phyloP scores from a whole-genome alignment of 2,113 vertebrate genomes.

The Engystomops pustulosus region DNA sequence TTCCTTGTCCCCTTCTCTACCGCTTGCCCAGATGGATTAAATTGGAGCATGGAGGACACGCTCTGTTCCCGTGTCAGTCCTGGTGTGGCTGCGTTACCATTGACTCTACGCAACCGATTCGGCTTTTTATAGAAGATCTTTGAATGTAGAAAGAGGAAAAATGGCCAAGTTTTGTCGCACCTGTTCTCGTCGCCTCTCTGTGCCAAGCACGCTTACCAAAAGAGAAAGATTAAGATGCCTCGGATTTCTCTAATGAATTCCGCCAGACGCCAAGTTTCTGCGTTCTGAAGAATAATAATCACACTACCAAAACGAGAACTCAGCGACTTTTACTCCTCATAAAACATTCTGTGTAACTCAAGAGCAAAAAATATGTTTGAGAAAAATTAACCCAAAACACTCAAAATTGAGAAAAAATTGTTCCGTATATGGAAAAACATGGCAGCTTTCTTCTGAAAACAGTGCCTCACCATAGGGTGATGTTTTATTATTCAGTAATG shows the following conservation, averaged over 20 bases:
- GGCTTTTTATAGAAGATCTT: background rate
- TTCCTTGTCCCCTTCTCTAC: slow-evolving; percentile 12
- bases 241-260: slow-evolving; percentile 22
- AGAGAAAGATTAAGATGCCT: background rate
- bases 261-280: background rate
- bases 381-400: background rate
- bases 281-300: slow-evolving; percentile 12
- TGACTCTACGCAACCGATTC: background rate
- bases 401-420: background rate
- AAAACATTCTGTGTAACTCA: slow-evolving; percentile 9
- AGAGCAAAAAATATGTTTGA: background rate
- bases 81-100: background rate
- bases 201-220: slow-evolving; percentile 14
- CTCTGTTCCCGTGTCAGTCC: background rate
- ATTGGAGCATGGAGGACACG: background rate
- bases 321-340: slow-evolving; percentile 19
- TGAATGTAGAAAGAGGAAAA: background rate
- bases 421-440: background rate
- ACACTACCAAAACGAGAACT: slow-evolving; percentile 14
- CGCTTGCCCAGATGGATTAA: slow-evolving; percentile 28
- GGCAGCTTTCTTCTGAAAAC: background rate
- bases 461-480: background rate
- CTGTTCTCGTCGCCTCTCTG: background rate
- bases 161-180: background rate
- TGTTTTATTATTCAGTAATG: too few species aligned